Evolutionary conservation across 2,888 invertebrate genomes (phyloP), one percentile per base, ranked within the genome.

Genomic region (Platypus cylindrus): DNA sequence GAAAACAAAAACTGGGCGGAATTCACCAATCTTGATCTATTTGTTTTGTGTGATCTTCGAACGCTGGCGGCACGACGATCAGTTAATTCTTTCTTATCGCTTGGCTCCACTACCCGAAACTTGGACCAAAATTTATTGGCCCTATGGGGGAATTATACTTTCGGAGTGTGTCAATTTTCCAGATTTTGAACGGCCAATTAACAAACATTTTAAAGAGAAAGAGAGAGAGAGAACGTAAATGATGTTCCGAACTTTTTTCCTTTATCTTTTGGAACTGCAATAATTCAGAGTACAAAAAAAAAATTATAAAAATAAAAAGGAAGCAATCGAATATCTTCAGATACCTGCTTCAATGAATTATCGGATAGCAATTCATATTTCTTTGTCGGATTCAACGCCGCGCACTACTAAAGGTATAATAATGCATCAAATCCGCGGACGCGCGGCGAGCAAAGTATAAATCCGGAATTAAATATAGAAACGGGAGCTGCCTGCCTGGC

Each of bases 381-480:
- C 41, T 41, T 24, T 35, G 35, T 23, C n/a, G 38, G 38, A 59
- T 59, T 59, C 59, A 57, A 37, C 18, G 38, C n/a, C n/a, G n/a
- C n/a, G n/a, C n/a, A n/a, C n/a, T n/a, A n/a, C n/a, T n/a, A n/a
- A 55, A 59, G 59, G 59, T 60, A 60, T 58, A 59, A 60, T 60
- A 60, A 60, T 60, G 57, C 59, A 60, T 60, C 60, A 62, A 60
- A 59, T 59, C 52, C 57, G 60, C 58, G 60, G 58, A 50, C 56
- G 60, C 58, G n/a, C n/a, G n/a, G n/a, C n/a, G 58, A 57, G 48
- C 56, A 57, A n/a, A 57, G 56, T 57, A 58, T 59, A 60, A 62
- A 60, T 62, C 58, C 60, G 54, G 60, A 62, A 62, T 62, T 62
- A 61, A 62, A 62, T 62, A 61, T 60, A 59, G 60, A 58, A n/a